Evolutionary conservation across 2,113 vertebrate genomes (phyloP).

Genomic region (Cygnus buccinator): DNA sequence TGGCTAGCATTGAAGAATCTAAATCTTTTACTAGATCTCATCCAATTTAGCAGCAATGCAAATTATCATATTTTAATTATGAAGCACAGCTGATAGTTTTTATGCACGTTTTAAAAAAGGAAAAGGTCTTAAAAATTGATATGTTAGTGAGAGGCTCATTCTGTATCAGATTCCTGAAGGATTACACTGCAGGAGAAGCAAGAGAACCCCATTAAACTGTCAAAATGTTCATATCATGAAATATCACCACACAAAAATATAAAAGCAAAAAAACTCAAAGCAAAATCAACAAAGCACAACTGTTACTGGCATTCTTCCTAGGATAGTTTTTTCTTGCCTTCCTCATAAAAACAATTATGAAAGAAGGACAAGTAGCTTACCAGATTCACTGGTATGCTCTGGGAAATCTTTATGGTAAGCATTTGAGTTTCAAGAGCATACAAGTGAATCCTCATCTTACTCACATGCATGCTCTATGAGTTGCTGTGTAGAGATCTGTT

Average conservation of each 20-base stretch:
- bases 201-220: not conserved
- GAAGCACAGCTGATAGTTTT: not conserved
- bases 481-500: not conserved
- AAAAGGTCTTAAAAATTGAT: not conserved
- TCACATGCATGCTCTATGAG: not conserved
- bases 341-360: not conserved
- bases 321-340: not conserved
- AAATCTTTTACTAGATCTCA: not conserved
- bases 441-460: not conserved
- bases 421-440: not conserved
- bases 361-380: conserved; percentile 21
- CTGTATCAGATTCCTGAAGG: not conserved
- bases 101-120: not conserved
- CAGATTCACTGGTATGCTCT: not conserved
- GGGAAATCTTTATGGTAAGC: not conserved
- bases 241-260: not conserved
- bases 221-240: not conserved
- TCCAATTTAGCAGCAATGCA: not conserved
- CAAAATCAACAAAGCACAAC: not conserved
- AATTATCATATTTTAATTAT: not conserved
- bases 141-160: not conserved
- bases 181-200: not conserved
- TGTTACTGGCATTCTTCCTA: not conserved
- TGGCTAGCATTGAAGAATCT: not conserved
- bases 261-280: not conserved